Percentiles rank a stretch among this genome's conserved stretches.
Evolutionary conservation across 2,888 invertebrate species (phyloP).

Genomic region (Zootermopsis nevadensis): DNA sequence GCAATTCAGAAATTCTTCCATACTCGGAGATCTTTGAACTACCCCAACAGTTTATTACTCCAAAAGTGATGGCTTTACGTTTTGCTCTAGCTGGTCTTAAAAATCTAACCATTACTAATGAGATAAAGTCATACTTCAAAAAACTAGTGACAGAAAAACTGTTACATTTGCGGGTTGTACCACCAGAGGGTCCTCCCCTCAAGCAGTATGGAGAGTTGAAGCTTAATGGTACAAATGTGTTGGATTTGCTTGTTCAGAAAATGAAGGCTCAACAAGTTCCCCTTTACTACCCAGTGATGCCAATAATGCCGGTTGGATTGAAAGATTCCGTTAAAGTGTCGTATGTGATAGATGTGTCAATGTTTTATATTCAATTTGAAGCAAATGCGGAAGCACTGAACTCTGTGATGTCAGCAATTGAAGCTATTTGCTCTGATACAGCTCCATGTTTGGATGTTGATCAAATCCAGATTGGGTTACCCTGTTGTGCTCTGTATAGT

Average conservation of each 20-base stretch:
- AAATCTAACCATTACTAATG: slow-evolving; percentile 65
- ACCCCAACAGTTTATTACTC: slow-evolving; percentile 76
- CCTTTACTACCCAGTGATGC: slow-evolving; percentile 4
- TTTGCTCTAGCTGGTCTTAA: slow-evolving; percentile 79
- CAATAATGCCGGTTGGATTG: slow-evolving; percentile 23
- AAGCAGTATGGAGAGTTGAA: slow-evolving; percentile 81
- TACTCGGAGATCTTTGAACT: slow-evolving; percentile 80
- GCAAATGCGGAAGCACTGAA: slow-evolving; percentile 71
- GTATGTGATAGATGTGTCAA: slow-evolving; percentile 75
- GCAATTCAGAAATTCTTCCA: slow-evolving; percentile 79
- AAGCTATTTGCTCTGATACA: slow-evolving; percentile 69
- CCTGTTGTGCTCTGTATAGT: slow-evolving; percentile 84
- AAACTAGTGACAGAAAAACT: slow-evolving; percentile 73
- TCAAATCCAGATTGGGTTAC: slow-evolving; percentile 70
- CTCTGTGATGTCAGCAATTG: slow-evolving; percentile 76
- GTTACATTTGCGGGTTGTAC: slow-evolving; percentile 73
- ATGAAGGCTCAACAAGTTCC: slow-evolving; percentile 27
- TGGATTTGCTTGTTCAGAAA: slow-evolving; percentile 55
- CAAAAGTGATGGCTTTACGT: slow-evolving; percentile 80
- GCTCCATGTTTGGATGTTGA: slow-evolving; percentile 59
- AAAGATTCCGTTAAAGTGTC: slow-evolving; percentile 67
- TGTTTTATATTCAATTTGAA: slow-evolving; percentile 80
- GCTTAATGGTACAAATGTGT: slow-evolving; percentile 58
- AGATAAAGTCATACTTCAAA: slow-evolving; percentile 79
- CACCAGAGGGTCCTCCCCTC: slow-evolving; percentile 76